Evolutionary conservation across 2,797 vertebrate species (phyloP), one percentile per base, ranked within the genome.

Genomic region (Todus mexicanus): DNA sequence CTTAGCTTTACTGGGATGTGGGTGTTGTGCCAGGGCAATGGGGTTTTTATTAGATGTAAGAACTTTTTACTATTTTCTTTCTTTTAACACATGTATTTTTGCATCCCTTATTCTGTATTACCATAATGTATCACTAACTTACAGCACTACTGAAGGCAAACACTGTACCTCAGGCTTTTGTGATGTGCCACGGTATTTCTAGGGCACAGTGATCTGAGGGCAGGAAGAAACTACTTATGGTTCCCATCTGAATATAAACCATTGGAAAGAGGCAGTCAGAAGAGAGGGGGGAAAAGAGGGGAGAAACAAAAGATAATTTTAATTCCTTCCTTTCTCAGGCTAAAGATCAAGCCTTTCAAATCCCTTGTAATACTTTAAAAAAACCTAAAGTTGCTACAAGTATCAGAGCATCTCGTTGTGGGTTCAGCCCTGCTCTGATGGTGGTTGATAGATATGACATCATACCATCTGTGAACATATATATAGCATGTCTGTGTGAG

Each of bases 241-340:
- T 40, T 92, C 48, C 37, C 54, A 70, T 65, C 26, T 48, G 56
- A 84, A 83, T 59, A 50, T 11, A 81, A 95, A 54, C 42, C 54
- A 45, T 89, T 54, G 22, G 54, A 75, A 85, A 64, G 33, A 54
- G 17, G 37, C 22, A 86, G 47, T 56, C 16, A 74, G 51, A 69
- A 48, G 11, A 77, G 15, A 45, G 6, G 4, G 61, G 6, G 3
- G 11, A 9, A 17, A 5, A 2, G 7, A 19, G 3, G 7, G 7
- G 15, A 90, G 26, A 11, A 53, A 86, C 11, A 70, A 84, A 81
- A 53, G 19, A 63, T 53, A 15, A 56, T 65, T 90, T 89, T 53
- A 76, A 68, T 82, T 69, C 17, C 18, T 50, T 59, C 21, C 11
- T 56, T 53, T 53, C 42, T 75, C 23, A 20, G 27, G 51, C 35